Evolutionary conservation across 2,888 invertebrate genomes (phyloP).

Genomic region (Drosophila trichaetosa): DNA sequence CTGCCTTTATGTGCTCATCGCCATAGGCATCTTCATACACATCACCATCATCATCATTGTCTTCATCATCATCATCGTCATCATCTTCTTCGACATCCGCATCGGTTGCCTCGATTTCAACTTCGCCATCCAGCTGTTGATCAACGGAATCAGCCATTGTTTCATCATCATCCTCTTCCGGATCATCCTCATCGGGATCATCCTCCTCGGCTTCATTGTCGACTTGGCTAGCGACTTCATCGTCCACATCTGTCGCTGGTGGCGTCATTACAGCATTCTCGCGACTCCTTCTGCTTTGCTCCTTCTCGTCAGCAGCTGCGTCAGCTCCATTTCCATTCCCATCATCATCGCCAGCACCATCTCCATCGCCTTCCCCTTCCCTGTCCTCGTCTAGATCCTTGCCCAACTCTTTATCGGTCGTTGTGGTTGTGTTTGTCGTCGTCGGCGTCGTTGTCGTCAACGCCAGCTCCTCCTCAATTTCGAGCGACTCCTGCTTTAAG

Average conservation of each 20-base stretch:
- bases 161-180: constrained; percentile 68
- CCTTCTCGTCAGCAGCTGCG: constrained; percentile 19
- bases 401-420: constrained; percentile 36
- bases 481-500: constrained; percentile 53
- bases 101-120: constrained; percentile 70
- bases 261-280: constrained; percentile 68
- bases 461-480: constrained; percentile 52
- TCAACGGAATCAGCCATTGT: constrained; percentile 77
- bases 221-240: constrained; percentile 35
- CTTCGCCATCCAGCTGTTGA: constrained; percentile 62
- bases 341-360: constrained; percentile 22
- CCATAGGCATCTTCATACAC: constrained; percentile 75
- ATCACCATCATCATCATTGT: constrained; percentile 53
- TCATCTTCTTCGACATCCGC: constrained; percentile 68
- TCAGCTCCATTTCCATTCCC: constrained; percentile 32
- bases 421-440: constrained; percentile 58
- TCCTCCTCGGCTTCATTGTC: constrained; percentile 53
- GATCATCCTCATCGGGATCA: constrained; percentile 37
- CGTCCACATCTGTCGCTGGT: constrained; percentile 69
- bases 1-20: constrained; percentile 36
- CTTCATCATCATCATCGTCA: constrained; percentile 46
- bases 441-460: constrained; percentile 56
- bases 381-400: constrained; percentile 32
- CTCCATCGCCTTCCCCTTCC: constrained; percentile 44
- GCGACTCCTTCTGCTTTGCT: constrained; percentile 16